Evolutionary conservation across 92 coral and sea anemone genomes (phyloP), one percentile per base, ranked within the genome.

Genomic region (Porites cylindrica): DNA sequence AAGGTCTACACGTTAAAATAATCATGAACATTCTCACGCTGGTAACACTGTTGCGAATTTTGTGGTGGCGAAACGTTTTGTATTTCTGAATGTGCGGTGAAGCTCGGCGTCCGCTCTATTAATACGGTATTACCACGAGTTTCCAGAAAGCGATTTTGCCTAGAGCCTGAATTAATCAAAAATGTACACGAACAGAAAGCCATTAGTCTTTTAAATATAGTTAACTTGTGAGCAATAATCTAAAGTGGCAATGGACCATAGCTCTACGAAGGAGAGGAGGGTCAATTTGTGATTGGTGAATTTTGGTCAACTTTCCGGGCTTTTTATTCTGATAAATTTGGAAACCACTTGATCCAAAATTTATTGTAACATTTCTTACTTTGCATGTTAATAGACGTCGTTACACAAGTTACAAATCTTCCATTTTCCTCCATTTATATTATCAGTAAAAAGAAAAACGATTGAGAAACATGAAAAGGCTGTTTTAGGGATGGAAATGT

Each of bases 21-120:
- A 74, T 73, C 80, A 74, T 83, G 70, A 78, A 43, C 19, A 64
- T 72, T 63, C 70, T 20, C 80, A 74, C 87, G 80, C 61, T 66
- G 24, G 29, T 70, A 43, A 14, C 16, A 1, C 7, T 71, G 70
- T 32, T 58, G n/a, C 51, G 21, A 58, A 23, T 29, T 62, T 83
- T 43, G 80, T 52, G 71, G 80, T 82, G 66, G 38, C 26, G 17
- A 58, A 26, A 29, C 20, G 72, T 69, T 52, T 67, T 68, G 10
- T 13, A 52, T 54, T 14, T 77, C 17, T 77, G 21, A 59, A 60
- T 4, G 65, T 43, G 53, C 61, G 53, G 69, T 58, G 16, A 53
- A 17, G 81, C 62, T n/a, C 17, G 69, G 51, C 53, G 81, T 77
- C 61, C 14, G 81, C 32, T 68, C 18, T n/a, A 62, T 62, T 62